Evolutionary conservation across 2,888 invertebrate species (phyloP).

Genomic region (Diaprepes abbreviatus): DNA sequence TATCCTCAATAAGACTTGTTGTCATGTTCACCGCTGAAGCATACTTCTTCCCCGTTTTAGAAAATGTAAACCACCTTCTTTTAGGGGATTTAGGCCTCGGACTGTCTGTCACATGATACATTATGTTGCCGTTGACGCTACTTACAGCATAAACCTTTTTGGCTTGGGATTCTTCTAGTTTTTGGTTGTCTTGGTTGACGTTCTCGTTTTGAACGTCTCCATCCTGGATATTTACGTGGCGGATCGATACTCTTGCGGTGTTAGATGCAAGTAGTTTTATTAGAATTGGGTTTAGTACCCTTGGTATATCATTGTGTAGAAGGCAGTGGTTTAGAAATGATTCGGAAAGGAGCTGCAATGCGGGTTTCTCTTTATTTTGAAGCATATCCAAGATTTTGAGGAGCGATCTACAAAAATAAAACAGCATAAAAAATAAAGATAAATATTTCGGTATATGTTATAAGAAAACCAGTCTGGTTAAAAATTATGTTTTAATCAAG

Average conservation of each 20-base stretch:
- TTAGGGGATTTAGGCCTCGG: slow-evolving; percentile 64
- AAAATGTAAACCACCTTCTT: slow-evolving; percentile 65
- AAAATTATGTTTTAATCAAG: too few relatives aligned
- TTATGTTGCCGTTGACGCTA: slow-evolving; percentile 77
- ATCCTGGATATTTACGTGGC: slow-evolving; percentile 77
- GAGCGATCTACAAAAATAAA: slow-evolving; percentile 72
- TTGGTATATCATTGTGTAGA: slow-evolving; percentile 81
- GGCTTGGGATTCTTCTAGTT: slow-evolving; percentile 61
- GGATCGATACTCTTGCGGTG: slow-evolving; percentile 86
- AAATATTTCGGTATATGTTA: too few relatives aligned
- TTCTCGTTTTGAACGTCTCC: slow-evolving; percentile 66
- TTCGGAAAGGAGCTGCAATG: slow-evolving; percentile 76
- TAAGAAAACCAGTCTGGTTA: too few relatives aligned
- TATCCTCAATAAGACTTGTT: slow-evolving; percentile 64
- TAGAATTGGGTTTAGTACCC: slow-evolving; percentile 83
- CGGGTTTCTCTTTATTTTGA: slow-evolving; percentile 71
- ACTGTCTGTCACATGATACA: slow-evolving; percentile 72
- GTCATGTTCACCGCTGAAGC: slow-evolving; percentile 62
- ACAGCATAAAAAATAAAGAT: too few relatives aligned
- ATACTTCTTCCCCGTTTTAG: slow-evolving; percentile 58
- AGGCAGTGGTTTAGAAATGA: slow-evolving; percentile 83
- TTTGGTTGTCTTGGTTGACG: slow-evolving; percentile 56
- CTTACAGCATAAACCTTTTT: slow-evolving; percentile 86
- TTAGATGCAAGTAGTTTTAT: slow-evolving; percentile 82
- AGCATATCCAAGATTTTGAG: slow-evolving; percentile 81